Percentiles rank a stretch among this genome's conserved stretches.
Evolutionary conservation across 2,113 vertebrate genomes (phyloP).

Genomic region (Syngnathoides biaculeatus): DNA sequence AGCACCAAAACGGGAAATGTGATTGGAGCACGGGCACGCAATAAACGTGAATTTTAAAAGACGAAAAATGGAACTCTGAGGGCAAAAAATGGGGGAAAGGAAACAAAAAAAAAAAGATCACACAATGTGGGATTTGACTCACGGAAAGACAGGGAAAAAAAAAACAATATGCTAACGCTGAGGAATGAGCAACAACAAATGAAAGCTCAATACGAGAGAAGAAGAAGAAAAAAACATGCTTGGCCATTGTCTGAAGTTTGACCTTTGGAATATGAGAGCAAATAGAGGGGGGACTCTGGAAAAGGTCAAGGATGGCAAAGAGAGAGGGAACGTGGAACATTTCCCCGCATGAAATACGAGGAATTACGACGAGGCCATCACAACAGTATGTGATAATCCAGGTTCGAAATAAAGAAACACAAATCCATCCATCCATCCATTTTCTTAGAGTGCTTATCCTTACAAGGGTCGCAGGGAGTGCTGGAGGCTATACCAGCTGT

Average conservation of each 20-base stretch:
- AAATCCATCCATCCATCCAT: no score
- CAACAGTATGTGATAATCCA: constrained; percentile 15
- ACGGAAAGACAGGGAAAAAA: constrained; percentile 22
- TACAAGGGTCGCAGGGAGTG: no score
- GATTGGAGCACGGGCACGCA: background rate
- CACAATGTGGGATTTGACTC: constrained; percentile 1
- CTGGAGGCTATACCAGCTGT: no score
- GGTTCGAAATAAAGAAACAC: background rate
- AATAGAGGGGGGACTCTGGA: constrained; percentile 46
- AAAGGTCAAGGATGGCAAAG: constrained; percentile 65
- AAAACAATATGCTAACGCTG: constrained; percentile 19
- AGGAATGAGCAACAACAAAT: constrained; percentile 49
- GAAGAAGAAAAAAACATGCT: constrained; percentile 46
- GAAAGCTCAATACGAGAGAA: constrained; percentile 64
- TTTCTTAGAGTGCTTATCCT: no score
- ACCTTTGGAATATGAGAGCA: constrained; percentile 67
- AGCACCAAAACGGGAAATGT: constrained; percentile 15
- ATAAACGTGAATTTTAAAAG: constrained; percentile 13
- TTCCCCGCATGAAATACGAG: background rate
- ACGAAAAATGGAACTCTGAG: background rate
- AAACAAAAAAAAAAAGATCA: constrained; percentile 8
- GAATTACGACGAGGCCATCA: constrained; percentile 14
- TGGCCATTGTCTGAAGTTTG: constrained; percentile 55
- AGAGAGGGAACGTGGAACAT: constrained; percentile 4
- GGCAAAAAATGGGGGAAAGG: no score